Conservation (phyloP, 2,888 invertebrate species). For the Choreutis nemorana region DNA sequence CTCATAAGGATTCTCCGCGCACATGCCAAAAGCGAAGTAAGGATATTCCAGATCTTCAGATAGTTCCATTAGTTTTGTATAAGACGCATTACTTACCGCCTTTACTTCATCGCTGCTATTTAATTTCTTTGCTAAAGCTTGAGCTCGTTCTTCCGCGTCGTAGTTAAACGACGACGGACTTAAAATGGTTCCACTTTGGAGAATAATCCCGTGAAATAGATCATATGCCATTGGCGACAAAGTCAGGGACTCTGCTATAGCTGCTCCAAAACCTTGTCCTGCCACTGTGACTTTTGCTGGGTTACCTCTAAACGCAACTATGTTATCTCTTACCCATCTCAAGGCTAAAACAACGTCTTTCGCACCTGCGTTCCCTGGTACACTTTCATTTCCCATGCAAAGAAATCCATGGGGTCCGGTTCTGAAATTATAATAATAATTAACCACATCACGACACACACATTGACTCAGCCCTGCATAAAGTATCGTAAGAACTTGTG, state of each 20-base stretch:
- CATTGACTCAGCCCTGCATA: too few species aligned
- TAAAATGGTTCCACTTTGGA: constrained; percentile 46
- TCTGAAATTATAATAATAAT: constrained; percentile 22
- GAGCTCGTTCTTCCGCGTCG: constrained; percentile 34
- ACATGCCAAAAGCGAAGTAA: constrained; percentile 46
- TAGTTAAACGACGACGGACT: constrained; percentile 51
- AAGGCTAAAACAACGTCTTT: constrained; percentile 45
- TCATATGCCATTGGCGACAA: constrained; percentile 30
- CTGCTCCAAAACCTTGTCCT: constrained; percentile 48
- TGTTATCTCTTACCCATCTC: constrained; percentile 51
- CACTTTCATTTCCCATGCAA: constrained; percentile 31
- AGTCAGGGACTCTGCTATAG: constrained; percentile 38
- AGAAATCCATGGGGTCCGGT: constrained; percentile 42
- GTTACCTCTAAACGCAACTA: constrained; percentile 48
- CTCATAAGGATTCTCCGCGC: constrained; percentile 32
- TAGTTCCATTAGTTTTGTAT: constrained; percentile 23
- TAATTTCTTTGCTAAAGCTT: constrained; percentile 17
- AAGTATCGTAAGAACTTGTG: too few species aligned
- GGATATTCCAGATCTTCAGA: constrained; percentile 26
- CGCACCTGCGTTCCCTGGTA: constrained; percentile 46
- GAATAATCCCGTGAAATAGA: constrained; percentile 40
- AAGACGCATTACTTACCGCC: constrained; percentile 18
- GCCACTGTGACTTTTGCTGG: constrained; percentile 36
- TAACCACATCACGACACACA: too few species aligned
- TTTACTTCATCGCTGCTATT: constrained; percentile 15